Conservation (phyloP, 2,888 invertebrate species). For the Drosophila greeni region DNA sequence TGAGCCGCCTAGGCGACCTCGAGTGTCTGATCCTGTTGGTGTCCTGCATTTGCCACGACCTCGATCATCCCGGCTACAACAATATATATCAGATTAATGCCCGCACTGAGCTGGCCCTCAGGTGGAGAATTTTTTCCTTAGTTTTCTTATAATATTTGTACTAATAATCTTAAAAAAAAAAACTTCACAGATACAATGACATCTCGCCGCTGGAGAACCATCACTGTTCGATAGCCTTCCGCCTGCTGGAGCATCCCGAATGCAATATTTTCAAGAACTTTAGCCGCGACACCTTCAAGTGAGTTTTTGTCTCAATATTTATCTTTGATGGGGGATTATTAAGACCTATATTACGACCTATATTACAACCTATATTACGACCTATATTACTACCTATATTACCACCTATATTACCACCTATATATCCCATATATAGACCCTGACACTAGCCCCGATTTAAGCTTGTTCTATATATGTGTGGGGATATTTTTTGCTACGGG, state of each 20-base stretch:
- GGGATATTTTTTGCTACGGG: background rate
- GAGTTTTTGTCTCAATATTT: constrained; percentile 54
- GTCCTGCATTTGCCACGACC: constrained; percentile 89
- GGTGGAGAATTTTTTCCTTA: constrained; percentile 73
- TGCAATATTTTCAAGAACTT: constrained; percentile 88
- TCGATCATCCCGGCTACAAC: constrained; percentile 88
- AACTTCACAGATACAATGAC: constrained; percentile 84
- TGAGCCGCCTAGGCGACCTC: constrained; percentile 85
- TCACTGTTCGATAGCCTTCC: constrained; percentile 91
- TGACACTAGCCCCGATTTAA: constrained; percentile 3
- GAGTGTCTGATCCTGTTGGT: constrained; percentile 88
- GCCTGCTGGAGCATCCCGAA: constrained; percentile 87
- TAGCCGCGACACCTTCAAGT: constrained; percentile 82
- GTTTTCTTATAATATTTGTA: background rate
- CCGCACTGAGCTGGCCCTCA: constrained; percentile 88
- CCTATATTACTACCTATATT: too few relatives aligned
- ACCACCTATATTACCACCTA: too few relatives aligned
- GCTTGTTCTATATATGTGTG: background rate
- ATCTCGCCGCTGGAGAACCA: constrained; percentile 92
- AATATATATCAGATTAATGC: constrained; percentile 91
- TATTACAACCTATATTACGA: too few relatives aligned
- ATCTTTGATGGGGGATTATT: background rate
- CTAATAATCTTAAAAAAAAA: background rate
- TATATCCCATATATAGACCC: too few relatives aligned
- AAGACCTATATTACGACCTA: background rate